phyloP scores from a whole-genome alignment of 2,113 vertebrate species.

The Melanerpes formicivorus region DNA sequence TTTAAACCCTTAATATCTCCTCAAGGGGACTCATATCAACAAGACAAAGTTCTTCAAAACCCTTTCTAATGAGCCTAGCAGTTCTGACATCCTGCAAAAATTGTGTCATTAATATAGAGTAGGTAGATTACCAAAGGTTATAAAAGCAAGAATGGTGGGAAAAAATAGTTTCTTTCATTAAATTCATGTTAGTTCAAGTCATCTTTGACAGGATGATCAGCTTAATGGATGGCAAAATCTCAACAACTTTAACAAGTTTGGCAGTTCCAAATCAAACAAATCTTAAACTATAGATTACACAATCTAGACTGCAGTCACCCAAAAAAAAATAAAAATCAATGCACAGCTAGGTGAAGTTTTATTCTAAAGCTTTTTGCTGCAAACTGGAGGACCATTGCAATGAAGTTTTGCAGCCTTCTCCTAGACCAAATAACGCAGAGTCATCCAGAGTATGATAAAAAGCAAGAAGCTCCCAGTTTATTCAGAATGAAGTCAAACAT shows the following conservation, averaged over 20 bases:
- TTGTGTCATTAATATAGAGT: background rate
- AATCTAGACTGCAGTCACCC: background rate
- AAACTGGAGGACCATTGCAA: background rate
- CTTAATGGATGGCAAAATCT: background rate
- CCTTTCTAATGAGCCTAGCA: background rate
- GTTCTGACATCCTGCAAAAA: background rate
- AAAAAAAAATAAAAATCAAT: background rate
- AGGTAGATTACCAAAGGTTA: background rate
- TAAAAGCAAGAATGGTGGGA: background rate
- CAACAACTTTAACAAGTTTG: background rate
- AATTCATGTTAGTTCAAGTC: background rate
- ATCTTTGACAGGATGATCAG: background rate
- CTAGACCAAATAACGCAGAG: background rate
- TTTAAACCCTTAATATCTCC: background rate
- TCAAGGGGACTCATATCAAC: background rate
- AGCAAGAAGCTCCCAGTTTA: background rate
- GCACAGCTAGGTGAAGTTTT: background rate
- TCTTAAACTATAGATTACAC: background rate
- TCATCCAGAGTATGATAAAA: background rate
- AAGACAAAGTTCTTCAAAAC: background rate
- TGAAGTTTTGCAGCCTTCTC: background rate
- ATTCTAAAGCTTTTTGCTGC: background rate
- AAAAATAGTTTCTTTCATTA: background rate
- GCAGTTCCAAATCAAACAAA: background rate
- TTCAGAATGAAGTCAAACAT: background rate